Conservation (phyloP, 2,888 invertebrate species). For the Phortica magna region DNA sequence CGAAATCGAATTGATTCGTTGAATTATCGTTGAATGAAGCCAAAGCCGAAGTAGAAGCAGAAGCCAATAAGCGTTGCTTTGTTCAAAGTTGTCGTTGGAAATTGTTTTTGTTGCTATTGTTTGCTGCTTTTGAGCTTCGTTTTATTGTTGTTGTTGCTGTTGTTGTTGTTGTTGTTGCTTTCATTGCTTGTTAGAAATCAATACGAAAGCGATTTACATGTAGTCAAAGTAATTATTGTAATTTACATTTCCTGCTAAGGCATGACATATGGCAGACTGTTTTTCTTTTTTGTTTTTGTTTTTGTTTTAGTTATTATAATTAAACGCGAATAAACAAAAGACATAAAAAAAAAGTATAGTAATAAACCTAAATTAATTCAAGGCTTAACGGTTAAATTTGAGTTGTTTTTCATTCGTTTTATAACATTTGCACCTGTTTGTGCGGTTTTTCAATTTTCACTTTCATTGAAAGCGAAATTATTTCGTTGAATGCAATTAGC, state of each 20-base stretch:
- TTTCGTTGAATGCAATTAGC: constrained; percentile 15
- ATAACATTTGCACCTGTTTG: constrained; percentile 27
- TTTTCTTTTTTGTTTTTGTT: not conserved
- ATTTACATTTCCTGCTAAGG: constrained; percentile 66
- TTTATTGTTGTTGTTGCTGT: constrained; percentile 49
- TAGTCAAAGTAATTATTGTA: constrained; percentile 65
- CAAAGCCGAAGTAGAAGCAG: constrained; percentile 36
- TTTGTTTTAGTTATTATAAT: not conserved
- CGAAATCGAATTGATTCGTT: constrained; percentile 22
- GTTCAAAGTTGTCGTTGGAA: constrained; percentile 55
- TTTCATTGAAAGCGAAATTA: constrained; percentile 30
- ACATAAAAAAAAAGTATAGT: not conserved
- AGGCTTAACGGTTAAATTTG: constrained; percentile 18
- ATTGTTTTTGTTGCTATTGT: constrained; percentile 2
- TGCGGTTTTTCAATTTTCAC: constrained; percentile 8
- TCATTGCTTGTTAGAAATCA: constrained; percentile 19
- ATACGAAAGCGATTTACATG: constrained; percentile 51
- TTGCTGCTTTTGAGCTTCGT: constrained; percentile 35
- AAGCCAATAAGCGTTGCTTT: constrained; percentile 37
- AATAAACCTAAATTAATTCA: constrained; percentile 24
- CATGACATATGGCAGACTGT: not conserved
- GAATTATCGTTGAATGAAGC: constrained; percentile 31
- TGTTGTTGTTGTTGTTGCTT: constrained; percentile 47
- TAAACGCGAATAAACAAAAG: not conserved
- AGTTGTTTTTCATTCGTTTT: not conserved